Base-by-base conservation (phyloP, 2,113 vertebrate species). In the Catharus fuscescens region DNA sequence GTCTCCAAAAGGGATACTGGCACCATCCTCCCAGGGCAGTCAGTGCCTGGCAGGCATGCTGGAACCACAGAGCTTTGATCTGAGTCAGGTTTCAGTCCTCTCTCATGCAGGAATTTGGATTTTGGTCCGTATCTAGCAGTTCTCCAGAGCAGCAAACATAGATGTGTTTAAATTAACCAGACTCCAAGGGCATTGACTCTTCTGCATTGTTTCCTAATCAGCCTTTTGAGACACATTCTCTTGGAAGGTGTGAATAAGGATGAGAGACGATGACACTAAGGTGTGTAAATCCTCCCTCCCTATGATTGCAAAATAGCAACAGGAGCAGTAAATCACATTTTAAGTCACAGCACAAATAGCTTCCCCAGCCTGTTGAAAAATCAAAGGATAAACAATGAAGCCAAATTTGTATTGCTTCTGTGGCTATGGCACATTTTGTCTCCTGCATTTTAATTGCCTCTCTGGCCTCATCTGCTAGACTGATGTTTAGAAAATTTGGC, bases 401-500 rank as follows among this genome's bases (percentile, higher is more conserved):
- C 21, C 72, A 90, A 78, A 83, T 90, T 88, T 90, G 36, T 88
- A 50, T 88, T 87, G 64, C 86, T 54, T 79, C 53, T 67, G 45
- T 81, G 80, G 50, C 76, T 60, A 40, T 59, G 10, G 3, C 59
- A 42, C 18, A 28, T 94, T 95, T 71, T 87, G 34, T 53, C 36
- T 93, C 40, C 23, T 0, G 5, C 77, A 78, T 95, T 91, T 92
- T 93, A 93, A 92, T 96, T 92, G 93, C 67, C 73, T 88, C 44
- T 82, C 54, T 83, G 64, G 61, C 48, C 88, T 96, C 79, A 85
- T 92, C 50, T 93, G 40, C 40, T 80, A 88, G 83, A 83, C 25
- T 89, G 81, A 94, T 4, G 2, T 61, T 90, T 71, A 90, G 88
- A 91, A 86, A 90, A 45, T 86, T 88, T 84, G 71, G 44, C 70